Evolutionary conservation across 2,113 vertebrate species (phyloP).

Genomic region (Antigone vipio): DNA sequence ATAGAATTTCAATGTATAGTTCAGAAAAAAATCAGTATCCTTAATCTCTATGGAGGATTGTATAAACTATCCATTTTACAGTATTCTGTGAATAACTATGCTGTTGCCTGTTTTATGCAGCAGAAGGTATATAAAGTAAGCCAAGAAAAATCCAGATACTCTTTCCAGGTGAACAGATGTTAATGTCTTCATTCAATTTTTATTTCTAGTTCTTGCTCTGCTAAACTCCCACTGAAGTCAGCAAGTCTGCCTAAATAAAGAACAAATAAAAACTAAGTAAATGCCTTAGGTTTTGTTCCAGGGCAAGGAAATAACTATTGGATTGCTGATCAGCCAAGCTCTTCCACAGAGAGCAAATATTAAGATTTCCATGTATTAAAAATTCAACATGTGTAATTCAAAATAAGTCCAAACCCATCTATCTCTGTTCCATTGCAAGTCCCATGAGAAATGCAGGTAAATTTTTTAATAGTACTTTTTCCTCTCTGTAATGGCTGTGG

Average conservation of each 20-base stretch:
- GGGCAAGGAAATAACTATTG: background rate
- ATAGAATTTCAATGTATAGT: background rate
- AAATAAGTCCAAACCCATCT: background rate
- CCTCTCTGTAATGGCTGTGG: background rate
- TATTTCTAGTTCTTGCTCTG: background rate
- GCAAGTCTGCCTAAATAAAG: conserved; percentile 37
- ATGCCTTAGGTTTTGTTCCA: conserved; percentile 21
- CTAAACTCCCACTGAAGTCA: conserved; percentile 30
- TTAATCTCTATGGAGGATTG: background rate
- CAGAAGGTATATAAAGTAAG: background rate
- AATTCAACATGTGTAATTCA: background rate
- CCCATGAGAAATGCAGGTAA: background rate
- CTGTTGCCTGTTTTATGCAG: background rate
- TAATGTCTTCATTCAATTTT: conserved; percentile 34
- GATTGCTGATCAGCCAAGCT: background rate
- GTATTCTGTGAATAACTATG: background rate
- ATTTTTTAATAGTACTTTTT: background rate
- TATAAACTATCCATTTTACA: background rate
- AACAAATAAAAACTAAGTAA: conserved; percentile 16
- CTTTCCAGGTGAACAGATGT: conserved; percentile 41
- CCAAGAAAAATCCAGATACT: background rate
- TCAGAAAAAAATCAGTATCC: background rate
- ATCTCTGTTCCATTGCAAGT: background rate
- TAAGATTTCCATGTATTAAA: conserved; percentile 7
- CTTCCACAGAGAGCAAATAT: background rate